Percentiles rank a stretch among this genome's conserved stretches.
Conservation (phyloP, 2,113 vertebrate species). For the Atherinomorus stipes region DNA sequence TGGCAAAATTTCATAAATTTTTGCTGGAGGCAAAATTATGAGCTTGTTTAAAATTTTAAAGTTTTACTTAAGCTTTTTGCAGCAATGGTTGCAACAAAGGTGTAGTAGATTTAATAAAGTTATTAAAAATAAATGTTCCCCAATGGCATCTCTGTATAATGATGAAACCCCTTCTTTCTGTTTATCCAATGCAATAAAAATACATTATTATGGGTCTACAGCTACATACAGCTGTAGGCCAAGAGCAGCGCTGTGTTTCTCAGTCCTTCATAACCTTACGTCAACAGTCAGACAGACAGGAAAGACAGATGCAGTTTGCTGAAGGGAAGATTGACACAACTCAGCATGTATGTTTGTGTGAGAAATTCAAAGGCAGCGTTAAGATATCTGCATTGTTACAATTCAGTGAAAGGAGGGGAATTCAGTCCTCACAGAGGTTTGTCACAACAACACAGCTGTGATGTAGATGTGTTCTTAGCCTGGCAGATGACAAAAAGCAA, state of each 20-base stretch:
- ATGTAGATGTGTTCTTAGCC: slow-evolving; percentile 45
- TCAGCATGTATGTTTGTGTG: slow-evolving; percentile 3
- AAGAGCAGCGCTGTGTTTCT: slow-evolving; percentile 14
- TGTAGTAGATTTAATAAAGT: too few species aligned
- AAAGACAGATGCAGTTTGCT: not conserved
- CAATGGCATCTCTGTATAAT: too few species aligned
- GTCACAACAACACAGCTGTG: slow-evolving; percentile 65
- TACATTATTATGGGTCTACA: slow-evolving; percentile 18
- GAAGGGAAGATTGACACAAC: not conserved
- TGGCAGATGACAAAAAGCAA: slow-evolving; percentile 12
- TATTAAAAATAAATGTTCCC: too few species aligned
- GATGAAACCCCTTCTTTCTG: not conserved
- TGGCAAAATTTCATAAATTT: too few species aligned
- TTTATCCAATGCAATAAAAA: slow-evolving; percentile 17
- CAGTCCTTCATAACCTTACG: slow-evolving; percentile 28
- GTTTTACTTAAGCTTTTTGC: too few species aligned
- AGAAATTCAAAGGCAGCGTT: not conserved
- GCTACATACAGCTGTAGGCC: slow-evolving; percentile 18
- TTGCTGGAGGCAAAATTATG: too few species aligned
- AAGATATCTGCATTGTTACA: slow-evolving; percentile 41
- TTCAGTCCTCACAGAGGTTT: slow-evolving; percentile 47
- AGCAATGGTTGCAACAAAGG: too few species aligned
- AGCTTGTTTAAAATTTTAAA: too few species aligned
- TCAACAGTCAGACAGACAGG: not conserved
- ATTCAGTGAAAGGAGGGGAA: slow-evolving; percentile 24